Percentiles rank a stretch among this genome's conserved stretches.
Evolutionary conservation across 2,888 invertebrate genomes (phyloP).

Genomic region (Cosmia trapezina): DNA sequence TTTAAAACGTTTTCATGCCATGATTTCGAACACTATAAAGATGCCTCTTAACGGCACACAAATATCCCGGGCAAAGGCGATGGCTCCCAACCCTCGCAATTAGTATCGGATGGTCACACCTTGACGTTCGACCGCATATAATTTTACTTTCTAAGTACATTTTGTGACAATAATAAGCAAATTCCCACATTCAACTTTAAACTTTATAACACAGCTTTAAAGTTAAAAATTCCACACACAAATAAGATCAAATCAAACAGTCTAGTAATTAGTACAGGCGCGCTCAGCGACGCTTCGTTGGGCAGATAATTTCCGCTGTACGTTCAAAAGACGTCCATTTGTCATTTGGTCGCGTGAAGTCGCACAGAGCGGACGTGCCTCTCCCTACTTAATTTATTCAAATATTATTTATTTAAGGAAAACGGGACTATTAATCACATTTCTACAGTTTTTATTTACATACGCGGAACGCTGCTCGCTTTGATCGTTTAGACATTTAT

Average conservation of each 20-base stretch:
- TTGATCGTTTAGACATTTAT: conserved; percentile 86
- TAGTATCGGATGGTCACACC: conserved; percentile 90
- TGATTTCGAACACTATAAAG: conserved; percentile 80
- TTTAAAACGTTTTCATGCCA: conserved; percentile 80
- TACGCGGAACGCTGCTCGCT: conserved; percentile 81
- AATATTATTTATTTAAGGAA: conserved; percentile 90
- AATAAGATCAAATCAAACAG: conserved; percentile 87
- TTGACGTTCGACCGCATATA: conserved; percentile 87
- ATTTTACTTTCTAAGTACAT: conserved; percentile 89
- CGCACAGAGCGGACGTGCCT: conserved; percentile 85
- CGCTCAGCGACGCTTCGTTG: conserved; percentile 87
- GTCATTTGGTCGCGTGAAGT: conserved; percentile 88
- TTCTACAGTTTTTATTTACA: conserved; percentile 89
- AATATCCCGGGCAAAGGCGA: conserved; percentile 79
- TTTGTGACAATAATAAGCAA: conserved; percentile 85
- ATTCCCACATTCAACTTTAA: conserved; percentile 66
- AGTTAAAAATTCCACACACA: conserved; percentile 71
- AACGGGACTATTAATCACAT: conserved; percentile 89
- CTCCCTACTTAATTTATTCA: conserved; percentile 88
- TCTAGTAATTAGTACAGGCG: conserved; percentile 89
- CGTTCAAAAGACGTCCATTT: conserved; percentile 89
- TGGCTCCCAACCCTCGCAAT: conserved; percentile 84
- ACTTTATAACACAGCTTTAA: conserved; percentile 69
- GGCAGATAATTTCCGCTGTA: conserved; percentile 90
- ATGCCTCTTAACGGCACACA: conserved; percentile 83